phyloP scores from a whole-genome alignment of 1,140 invertebrate species.

The Hyposmocoma kahamanoa region DNA sequence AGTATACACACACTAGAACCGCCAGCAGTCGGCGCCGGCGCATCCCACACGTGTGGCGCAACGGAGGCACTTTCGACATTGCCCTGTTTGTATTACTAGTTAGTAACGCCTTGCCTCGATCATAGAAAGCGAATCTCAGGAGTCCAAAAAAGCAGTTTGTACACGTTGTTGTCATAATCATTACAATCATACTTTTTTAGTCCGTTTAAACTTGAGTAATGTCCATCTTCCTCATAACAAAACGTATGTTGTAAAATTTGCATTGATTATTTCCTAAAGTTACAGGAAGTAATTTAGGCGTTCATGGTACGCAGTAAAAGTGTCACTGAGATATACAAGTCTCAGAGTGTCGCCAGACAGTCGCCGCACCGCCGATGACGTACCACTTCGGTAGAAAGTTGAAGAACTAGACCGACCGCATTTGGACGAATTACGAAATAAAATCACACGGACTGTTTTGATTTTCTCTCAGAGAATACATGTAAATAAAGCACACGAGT shows the following conservation, averaged over 20 bases:
- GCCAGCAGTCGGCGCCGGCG: constrained; percentile 40
- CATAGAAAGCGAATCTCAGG: constrained; percentile 48
- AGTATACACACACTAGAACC: constrained; percentile 36
- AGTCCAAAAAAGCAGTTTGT: constrained; percentile 25
- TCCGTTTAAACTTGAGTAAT: too few species aligned
- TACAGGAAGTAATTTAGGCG: too few species aligned
- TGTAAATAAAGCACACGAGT: constrained; percentile 1
- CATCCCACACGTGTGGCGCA: constrained; percentile 68
- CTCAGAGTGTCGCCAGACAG: constrained; percentile 24
- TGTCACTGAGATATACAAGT: constrained; percentile 18
- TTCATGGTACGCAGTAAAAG: too few species aligned
- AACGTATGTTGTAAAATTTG: too few species aligned
- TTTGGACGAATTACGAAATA: constrained; percentile 47
- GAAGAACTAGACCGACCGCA: constrained; percentile 55
- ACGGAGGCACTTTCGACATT: constrained; percentile 61
- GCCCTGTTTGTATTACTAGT: constrained; percentile 52
- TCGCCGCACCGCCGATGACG: constrained; percentile 38
- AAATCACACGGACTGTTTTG: constrained; percentile 36
- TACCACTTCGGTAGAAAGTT: constrained; percentile 55
- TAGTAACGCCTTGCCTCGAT: constrained; percentile 49
- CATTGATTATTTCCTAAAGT: too few species aligned
- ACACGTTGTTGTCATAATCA: constrained; percentile 26
- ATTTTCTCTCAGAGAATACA: constrained; percentile 33
- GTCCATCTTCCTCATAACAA: too few species aligned
- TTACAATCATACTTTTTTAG: too few species aligned